Evolutionary conservation across 2,888 invertebrate genomes (phyloP).

Genomic region (Timema cristinae): DNA sequence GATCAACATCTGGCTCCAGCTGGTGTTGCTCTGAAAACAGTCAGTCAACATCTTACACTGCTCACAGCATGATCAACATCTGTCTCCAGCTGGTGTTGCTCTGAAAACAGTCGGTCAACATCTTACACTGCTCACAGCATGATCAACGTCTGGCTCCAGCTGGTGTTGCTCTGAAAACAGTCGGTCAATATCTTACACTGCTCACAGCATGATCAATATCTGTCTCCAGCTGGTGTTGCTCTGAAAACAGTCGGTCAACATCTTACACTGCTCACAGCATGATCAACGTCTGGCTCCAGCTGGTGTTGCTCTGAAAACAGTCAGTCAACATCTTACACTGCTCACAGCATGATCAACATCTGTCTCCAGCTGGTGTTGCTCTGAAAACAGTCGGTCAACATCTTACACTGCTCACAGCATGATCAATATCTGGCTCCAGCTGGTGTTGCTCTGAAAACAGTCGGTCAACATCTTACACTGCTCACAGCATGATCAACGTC

Average conservation of each 20-base stretch:
- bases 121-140: slow-evolving; percentile 42
- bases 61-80: slow-evolving; percentile 57
- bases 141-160: slow-evolving; percentile 65
- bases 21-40: slow-evolving; percentile 64
- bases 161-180: slow-evolving; percentile 64
- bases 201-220: slow-evolving; percentile 57
- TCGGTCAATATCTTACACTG: background rate
- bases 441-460: slow-evolving; percentile 64
- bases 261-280: slow-evolving; percentile 42
- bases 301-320: slow-evolving; percentile 64
- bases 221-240: slow-evolving; percentile 68
- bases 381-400: slow-evolving; percentile 46
- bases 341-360: slow-evolving; percentile 57
- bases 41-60: background rate
- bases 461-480: background rate
- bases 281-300: slow-evolving; percentile 65
- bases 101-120: slow-evolving; percentile 46
- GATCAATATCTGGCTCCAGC: slow-evolving; percentile 65
- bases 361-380: slow-evolving; percentile 68
- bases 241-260: slow-evolving; percentile 46
- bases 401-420: slow-evolving; percentile 42
- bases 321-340: background rate
- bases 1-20: slow-evolving; percentile 65
- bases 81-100: slow-evolving; percentile 68
- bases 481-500: slow-evolving; percentile 57